Base-by-base conservation (phyloP, 2,113 vertebrate genomes). In the Guaruba guarouba region DNA sequence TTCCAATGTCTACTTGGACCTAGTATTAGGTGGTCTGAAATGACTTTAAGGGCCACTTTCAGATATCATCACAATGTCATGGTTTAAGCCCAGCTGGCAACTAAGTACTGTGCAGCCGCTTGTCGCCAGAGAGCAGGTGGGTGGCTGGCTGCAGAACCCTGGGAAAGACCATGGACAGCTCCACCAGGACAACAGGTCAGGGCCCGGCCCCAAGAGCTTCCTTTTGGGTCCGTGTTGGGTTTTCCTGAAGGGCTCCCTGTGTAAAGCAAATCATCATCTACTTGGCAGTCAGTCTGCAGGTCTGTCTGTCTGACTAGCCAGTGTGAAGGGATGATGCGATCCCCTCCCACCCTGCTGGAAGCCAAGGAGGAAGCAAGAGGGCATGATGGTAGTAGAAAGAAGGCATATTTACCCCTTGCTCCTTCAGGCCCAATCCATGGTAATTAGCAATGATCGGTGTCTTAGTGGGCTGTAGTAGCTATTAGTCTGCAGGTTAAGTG, bases 141-240 rank as follows among this genome's bases (percentile, higher is more conserved):
- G 20, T 35, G 57, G 6, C 57, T 17, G 52, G 52, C 28, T 29
- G 28, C 10, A 2, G 28, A 17, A 29, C 52, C 28, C 22, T 4
- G 22, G 13, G 29, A 54, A 80, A 88, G 41, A 95, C 95, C 95
- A 66, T 82, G 95, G 95, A 85, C 22, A 95, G 93, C 77, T 69
- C 93, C 15, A 10, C 10, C 24, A 59, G 18, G n/a, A 27, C 22
- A 5, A 29, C 35, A 6, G 17, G 43, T 24, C 39, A 64, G 74
- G 27, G 83, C 86, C 89, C 51, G 37, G 18, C 18, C 48, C 48
- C 9, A 17, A 11, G 29, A 7, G 46, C 28, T 7, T 48, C 15
- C 19, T 6, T 33, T 6, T 31, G 29, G 12, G 24, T 3, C 43
- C 0, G 16, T 5, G 35, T 19, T 49, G 46, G 6, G 17, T 14